Evolutionary conservation across 2,113 vertebrate species (phyloP).

Genomic region (Arenaria interpres): DNA sequence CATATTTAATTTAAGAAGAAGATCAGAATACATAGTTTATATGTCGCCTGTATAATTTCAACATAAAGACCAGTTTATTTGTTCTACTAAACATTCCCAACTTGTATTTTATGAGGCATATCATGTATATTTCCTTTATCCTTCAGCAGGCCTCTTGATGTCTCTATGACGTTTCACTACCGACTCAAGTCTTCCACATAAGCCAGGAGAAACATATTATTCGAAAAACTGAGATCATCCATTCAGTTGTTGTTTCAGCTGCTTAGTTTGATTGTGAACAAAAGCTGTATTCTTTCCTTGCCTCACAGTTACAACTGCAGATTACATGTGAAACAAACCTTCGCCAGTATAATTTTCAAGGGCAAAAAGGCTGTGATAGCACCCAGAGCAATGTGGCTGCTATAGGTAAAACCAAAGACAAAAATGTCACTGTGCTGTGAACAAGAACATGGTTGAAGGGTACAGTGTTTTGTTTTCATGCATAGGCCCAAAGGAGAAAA

Average conservation of each 20-base stretch:
- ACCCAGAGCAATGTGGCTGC: not conserved
- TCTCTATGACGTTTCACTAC: not conserved
- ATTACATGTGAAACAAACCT: not conserved
- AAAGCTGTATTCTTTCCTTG: not conserved
- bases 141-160: not conserved
- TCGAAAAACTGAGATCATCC: not conserved
- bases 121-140: not conserved
- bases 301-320: not conserved
- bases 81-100: not conserved
- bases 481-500: not conserved
- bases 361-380: not conserved
- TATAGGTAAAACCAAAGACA: not conserved
- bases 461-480: not conserved
- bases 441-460: not conserved
- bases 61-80: not conserved
- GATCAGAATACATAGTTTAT: not conserved
- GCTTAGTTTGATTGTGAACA: not conserved
- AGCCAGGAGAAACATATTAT: not conserved
- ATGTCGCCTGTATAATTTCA: not conserved
- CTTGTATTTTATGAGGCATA: not conserved
- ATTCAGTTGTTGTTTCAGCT: not conserved
- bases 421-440: not conserved
- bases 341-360: not conserved
- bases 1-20: not conserved
- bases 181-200: not conserved